These are phyloP conservation scores for Eumerus sabulonum DNA, from an alignment of 2,888 invertebrate genomes.

Conservation along the genomic window DNA sequence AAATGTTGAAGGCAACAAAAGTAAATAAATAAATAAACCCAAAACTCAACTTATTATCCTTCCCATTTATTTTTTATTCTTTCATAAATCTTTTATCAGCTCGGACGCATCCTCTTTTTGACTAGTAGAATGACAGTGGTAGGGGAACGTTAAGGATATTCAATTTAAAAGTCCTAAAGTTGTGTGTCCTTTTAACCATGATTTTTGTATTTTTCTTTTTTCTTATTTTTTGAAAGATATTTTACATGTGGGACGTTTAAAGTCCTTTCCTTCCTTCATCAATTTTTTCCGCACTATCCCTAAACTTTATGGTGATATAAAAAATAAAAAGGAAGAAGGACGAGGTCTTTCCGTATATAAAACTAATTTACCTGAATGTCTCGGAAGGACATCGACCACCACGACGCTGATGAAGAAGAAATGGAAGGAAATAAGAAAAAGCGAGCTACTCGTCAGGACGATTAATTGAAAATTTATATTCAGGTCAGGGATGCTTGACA, in stretches of 20 bases:
- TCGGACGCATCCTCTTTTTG: slow-evolving; percentile 56
- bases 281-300: slow-evolving; percentile 3
- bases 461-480: slow-evolving; percentile 69
- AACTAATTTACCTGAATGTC: slow-evolving; percentile 60
- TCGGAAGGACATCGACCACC: not conserved
- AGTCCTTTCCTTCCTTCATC: slow-evolving; percentile 13
- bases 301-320: slow-evolving; percentile 42
- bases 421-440: too few relatives aligned
- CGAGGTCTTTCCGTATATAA: slow-evolving; percentile 37
- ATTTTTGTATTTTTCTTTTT: too few relatives aligned
- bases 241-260: slow-evolving; percentile 54
- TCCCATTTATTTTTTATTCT: slow-evolving; percentile 66
- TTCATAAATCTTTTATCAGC: slow-evolving; percentile 68
- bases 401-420: too few relatives aligned
- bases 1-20: too few relatives aligned
- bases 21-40: slow-evolving; percentile 36
- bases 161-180: slow-evolving; percentile 63
- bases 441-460: slow-evolving; percentile 33
- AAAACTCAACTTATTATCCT: slow-evolving; percentile 67
- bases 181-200: slow-evolving; percentile 47
- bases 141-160: slow-evolving; percentile 54
- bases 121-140: not conserved
- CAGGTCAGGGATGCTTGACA: slow-evolving; percentile 61
- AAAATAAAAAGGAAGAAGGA: not conserved
- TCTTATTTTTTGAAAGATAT: slow-evolving; percentile 31